phyloP scores from a whole-genome alignment of 2,888 invertebrate species.

The Silvanus unidentatus region DNA sequence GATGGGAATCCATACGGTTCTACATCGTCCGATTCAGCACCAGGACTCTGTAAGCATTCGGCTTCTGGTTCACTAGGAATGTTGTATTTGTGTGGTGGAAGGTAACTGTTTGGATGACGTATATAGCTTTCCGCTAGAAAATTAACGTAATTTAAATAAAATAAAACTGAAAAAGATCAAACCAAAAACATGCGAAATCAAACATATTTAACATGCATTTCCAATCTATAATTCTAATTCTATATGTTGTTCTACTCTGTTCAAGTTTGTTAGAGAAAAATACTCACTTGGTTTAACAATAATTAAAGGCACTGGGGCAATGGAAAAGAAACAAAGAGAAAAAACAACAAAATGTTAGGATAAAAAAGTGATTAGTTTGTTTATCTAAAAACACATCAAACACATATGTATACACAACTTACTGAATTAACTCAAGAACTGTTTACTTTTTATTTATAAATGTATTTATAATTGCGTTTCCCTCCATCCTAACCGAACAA shows the following conservation, averaged over 20 bases:
- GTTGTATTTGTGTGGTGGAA: slow-evolving; percentile 60
- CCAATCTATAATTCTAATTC: background rate
- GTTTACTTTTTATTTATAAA: slow-evolving; percentile 15
- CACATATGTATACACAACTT: slow-evolving; percentile 14
- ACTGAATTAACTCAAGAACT: slow-evolving; percentile 9
- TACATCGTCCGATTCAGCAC: slow-evolving; percentile 47
- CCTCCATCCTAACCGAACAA: slow-evolving; percentile 30
- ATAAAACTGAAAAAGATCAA: background rate
- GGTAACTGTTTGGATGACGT: slow-evolving; percentile 78
- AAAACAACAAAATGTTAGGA: slow-evolving; percentile 20
- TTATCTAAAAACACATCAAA: background rate
- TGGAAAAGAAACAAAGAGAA: slow-evolving; percentile 14
- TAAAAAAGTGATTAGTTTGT: background rate
- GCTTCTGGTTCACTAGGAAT: slow-evolving; percentile 62
- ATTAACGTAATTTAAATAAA: background rate
- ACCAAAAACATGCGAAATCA: too few species aligned
- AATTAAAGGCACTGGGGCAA: slow-evolving; percentile 53
- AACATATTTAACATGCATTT: background rate
- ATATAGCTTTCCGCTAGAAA: slow-evolving; percentile 58
- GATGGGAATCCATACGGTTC: slow-evolving; percentile 50
- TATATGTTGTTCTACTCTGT: too few species aligned
- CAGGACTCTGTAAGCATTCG: slow-evolving; percentile 47
- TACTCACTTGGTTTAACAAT: slow-evolving; percentile 51
- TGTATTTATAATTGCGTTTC: slow-evolving; percentile 34
- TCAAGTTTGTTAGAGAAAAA: too few species aligned